phyloP scores from a whole-genome alignment of 2,888 invertebrate species.

The Melanchra persicariae region DNA sequence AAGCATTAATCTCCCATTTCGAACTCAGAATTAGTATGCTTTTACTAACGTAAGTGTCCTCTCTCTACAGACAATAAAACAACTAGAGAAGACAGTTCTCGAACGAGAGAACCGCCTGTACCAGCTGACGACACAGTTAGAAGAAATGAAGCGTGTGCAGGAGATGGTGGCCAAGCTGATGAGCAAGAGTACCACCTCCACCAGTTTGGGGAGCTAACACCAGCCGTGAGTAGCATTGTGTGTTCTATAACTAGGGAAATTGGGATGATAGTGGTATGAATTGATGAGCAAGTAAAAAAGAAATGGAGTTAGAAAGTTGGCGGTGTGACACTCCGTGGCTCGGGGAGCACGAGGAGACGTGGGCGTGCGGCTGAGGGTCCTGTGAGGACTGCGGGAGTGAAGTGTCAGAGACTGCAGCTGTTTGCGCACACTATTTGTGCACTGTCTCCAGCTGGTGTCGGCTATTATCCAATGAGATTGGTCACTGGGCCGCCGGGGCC shows the following conservation, averaged over 20 bases:
- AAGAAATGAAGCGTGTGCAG: constrained; percentile 89
- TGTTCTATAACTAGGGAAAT: not conserved
- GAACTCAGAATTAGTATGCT: not conserved
- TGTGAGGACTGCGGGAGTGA: too few species aligned
- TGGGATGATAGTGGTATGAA: not conserved
- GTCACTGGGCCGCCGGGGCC: too few species aligned
- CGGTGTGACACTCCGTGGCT: too few species aligned
- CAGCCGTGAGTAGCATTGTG: not conserved
- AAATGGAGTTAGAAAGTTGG: too few species aligned
- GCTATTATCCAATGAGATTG: too few species aligned
- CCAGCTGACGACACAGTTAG: constrained; percentile 86
- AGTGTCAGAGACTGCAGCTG: too few species aligned
- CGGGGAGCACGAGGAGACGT: too few species aligned
- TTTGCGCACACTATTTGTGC: too few species aligned
- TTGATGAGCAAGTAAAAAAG: too few species aligned
- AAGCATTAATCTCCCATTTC: too few species aligned
- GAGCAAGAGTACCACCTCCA: constrained; percentile 79
- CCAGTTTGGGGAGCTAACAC: constrained; percentile 54
- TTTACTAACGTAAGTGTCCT: not conserved
- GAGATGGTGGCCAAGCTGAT: constrained; percentile 89
- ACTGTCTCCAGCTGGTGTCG: too few species aligned
- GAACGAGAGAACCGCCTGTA: constrained; percentile 87
- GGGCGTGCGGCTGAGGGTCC: too few species aligned
- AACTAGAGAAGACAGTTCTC: constrained; percentile 86
- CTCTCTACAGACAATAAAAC: constrained; percentile 83